These are phyloP conservation scores for Puntigrus tetrazona DNA, from an alignment of 2,113 vertebrate genomes.

Conservation along the genomic window DNA sequence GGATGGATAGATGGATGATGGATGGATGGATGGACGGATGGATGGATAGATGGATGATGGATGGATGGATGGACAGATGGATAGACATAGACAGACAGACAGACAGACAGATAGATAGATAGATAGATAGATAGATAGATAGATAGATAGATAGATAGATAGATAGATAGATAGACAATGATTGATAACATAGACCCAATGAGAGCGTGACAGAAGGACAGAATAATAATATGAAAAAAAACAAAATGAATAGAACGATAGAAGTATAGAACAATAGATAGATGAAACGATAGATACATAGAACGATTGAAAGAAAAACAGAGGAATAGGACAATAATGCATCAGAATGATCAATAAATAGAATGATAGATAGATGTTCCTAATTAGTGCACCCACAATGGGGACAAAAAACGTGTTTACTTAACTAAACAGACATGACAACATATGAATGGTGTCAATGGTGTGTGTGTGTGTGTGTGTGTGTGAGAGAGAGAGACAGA, in stretches of 20 bases:
- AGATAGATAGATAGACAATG: too few species aligned
- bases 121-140: background rate
- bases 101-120: background rate
- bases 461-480: background rate
- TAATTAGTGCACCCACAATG: background rate
- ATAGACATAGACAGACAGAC: background rate
- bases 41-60: background rate
- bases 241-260: too few species aligned
- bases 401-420: background rate
- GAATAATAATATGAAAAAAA: too few species aligned
- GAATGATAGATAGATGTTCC: background rate
- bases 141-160: background rate
- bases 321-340: background rate
- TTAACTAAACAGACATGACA: background rate
- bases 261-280: background rate
- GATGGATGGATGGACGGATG: background rate
- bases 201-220: too few species aligned
- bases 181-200: too few species aligned
- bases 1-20: background rate
- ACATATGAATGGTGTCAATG: background rate
- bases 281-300: background rate
- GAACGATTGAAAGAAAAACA: background rate
- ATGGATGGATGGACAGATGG: background rate
- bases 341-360: background rate
- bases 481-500: background rate